phyloP scores from a whole-genome alignment of 2,888 invertebrate genomes.

The Omphaloscelis lunosa region DNA sequence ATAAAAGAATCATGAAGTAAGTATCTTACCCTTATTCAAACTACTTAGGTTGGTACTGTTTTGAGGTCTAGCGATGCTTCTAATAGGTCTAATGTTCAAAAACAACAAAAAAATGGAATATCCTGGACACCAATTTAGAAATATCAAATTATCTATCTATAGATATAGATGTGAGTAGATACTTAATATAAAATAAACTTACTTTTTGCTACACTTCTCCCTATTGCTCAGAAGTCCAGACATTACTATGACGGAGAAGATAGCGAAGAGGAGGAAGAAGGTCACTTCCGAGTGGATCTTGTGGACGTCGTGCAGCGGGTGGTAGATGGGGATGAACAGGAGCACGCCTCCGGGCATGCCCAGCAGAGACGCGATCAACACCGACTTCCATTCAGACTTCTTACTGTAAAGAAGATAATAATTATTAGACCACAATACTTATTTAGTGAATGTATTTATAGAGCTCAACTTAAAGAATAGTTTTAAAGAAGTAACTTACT shows the following conservation, averaged over 20 bases:
- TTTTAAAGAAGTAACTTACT: constrained; percentile 77
- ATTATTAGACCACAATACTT: neutral
- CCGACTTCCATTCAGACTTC: constrained; percentile 78
- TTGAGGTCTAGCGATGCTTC: neutral
- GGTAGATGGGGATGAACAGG: constrained; percentile 94
- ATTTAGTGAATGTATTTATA: neutral
- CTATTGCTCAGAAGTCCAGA: constrained; percentile 90
- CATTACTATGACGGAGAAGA: constrained; percentile 91
- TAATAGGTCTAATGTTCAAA: neutral
- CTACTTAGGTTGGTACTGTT: neutral
- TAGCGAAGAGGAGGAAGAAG: constrained; percentile 91
- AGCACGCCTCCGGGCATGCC: constrained; percentile 94
- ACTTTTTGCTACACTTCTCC: constrained; percentile 77
- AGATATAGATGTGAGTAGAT: neutral
- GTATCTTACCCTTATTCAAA: neutral
- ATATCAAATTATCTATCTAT: neutral
- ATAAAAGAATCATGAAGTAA: neutral
- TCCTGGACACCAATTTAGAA: no score
- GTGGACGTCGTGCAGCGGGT: constrained; percentile 93
- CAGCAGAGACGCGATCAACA: constrained; percentile 91
- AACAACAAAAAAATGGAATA: neutral
- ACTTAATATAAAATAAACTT: constrained; percentile 47
- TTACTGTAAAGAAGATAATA: constrained; percentile 67
- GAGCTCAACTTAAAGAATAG: neutral
- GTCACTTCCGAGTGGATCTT: constrained; percentile 94